A percentile compares a stretch with the other conserved stretches of the same genome.
These are phyloP conservation scores for Hypena proboscidalis DNA, from an alignment of 2,888 invertebrate species.

Conservation along the genomic window DNA sequence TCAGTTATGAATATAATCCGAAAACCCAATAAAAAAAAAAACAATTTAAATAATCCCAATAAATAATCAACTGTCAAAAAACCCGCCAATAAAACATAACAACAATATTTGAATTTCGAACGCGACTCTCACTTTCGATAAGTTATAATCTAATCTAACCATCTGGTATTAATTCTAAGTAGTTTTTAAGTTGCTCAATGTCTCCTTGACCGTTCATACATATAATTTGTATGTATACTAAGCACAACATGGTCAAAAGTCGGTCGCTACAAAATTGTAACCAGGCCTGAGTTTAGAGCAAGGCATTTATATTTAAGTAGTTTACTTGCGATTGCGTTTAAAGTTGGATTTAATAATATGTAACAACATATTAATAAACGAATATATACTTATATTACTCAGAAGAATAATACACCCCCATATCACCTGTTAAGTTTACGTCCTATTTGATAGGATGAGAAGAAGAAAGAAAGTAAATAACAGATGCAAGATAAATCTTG, in stretches of 20 bases:
- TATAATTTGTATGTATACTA: neutral
- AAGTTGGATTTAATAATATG: too few relatives aligned
- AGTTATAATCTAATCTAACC: slow-evolving; percentile 27
- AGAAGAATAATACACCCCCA: too few relatives aligned
- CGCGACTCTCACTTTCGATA: slow-evolving; percentile 37
- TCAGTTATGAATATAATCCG: neutral
- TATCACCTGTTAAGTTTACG: too few relatives aligned
- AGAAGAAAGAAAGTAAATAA: too few relatives aligned
- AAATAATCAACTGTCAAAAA: neutral
- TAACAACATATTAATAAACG: too few relatives aligned
- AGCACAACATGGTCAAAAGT: slow-evolving; percentile 29
- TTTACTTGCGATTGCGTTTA: too few relatives aligned
- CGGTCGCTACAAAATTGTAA: slow-evolving; percentile 29
- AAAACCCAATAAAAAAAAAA: neutral
- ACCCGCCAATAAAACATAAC: slow-evolving; percentile 3
- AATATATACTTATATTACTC: too few relatives aligned
- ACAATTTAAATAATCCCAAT: neutral
- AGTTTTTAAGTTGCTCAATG: slow-evolving; percentile 35
- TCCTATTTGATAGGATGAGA: too few relatives aligned
- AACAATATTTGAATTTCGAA: slow-evolving; percentile 7
- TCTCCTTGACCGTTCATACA: slow-evolving; percentile 38
- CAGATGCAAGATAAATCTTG: too few relatives aligned
- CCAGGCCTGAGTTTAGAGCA: slow-evolving; percentile 2
- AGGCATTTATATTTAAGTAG: too few relatives aligned
- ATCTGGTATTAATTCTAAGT: slow-evolving; percentile 32